Percentiles rank a stretch among this genome's conserved stretches.
These are phyloP conservation scores for Oryctolagus cuniculus DNA, from an alignment of 2,113 vertebrate genomes.

Conservation along the genomic window mOryCun1.1 NC_091451.1:24909501-24910000, in stretches of 20 bases:
- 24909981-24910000: constrained; percentile 20
- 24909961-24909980: neutral
- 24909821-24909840: constrained; percentile 40
- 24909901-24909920: neutral
- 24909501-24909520: constrained; percentile 66
- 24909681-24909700: constrained; percentile 71
- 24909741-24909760: constrained; percentile 38
- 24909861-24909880: constrained; percentile 39
- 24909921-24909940: constrained; percentile 1
- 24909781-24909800: constrained; percentile 56
- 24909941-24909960: neutral
- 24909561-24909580: constrained; percentile 82
- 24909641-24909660: constrained; percentile 79
- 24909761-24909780: constrained; percentile 54
- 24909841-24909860: constrained; percentile 56
- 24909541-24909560: constrained; percentile 80
- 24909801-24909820: constrained; percentile 46
- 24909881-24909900: constrained; percentile 20
- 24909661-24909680: constrained; percentile 72
- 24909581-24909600: constrained; percentile 80
- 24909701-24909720: constrained; percentile 50
- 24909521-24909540: constrained; percentile 64
- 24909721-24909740: constrained; percentile 62
- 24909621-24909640: constrained; percentile 81
- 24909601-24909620: constrained; percentile 82